phyloP scores from a whole-genome alignment of 2,113 vertebrate genomes.

The Calypte anna region DNA sequence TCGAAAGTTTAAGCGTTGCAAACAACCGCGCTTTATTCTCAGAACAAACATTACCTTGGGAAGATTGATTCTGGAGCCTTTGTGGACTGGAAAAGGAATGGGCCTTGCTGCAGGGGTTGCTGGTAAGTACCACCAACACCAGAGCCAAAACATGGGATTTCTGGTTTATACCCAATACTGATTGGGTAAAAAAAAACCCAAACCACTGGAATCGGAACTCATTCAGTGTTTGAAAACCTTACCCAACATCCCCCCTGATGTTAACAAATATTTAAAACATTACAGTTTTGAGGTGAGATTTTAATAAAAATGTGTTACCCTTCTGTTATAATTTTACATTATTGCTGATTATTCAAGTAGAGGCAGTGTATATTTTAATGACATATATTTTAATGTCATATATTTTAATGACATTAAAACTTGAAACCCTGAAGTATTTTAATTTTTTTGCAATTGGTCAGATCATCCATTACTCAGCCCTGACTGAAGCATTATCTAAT shows the following conservation, averaged over 20 bases:
- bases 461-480: not conserved
- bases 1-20: constrained; percentile 74
- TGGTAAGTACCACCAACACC: not conserved
- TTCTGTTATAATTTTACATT: not conserved
- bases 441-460: not conserved
- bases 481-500: not conserved
- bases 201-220: not conserved
- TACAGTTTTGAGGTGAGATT: not conserved
- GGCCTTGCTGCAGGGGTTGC: constrained; percentile 2
- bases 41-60: constrained; percentile 68
- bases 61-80: constrained; percentile 41
- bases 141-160: not conserved
- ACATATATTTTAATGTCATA: not conserved
- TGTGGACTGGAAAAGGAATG: not conserved
- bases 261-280: not conserved
- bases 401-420: not conserved
- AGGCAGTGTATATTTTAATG: not conserved
- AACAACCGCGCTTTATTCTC: constrained; percentile 65
- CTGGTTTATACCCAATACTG: not conserved
- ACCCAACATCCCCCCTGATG: not conserved
- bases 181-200: too few species aligned
- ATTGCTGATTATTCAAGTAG: not conserved
- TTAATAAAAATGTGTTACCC: not conserved
- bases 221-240: not conserved
- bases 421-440: not conserved